A percentile compares a stretch with the other conserved stretches of the same genome.
These are phyloP conservation scores for Leucophora obtusa DNA, from an alignment of 2,888 invertebrate genomes.

Conservation along the genomic window DNA sequence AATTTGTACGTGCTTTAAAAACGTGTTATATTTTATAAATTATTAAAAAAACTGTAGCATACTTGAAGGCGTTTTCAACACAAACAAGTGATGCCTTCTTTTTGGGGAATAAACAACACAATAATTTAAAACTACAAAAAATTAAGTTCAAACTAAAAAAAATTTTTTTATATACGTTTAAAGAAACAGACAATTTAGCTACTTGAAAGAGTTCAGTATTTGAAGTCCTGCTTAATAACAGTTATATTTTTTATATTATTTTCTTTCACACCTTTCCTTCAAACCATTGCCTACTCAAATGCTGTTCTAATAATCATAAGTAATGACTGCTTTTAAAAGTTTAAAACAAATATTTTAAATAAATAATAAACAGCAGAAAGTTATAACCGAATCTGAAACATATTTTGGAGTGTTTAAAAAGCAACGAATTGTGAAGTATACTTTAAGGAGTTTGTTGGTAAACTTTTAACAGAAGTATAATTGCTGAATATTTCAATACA, in stretches of 20 bases:
- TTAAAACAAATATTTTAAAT: conserved; percentile 15
- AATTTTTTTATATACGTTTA: neutral
- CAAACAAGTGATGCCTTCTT: conserved; percentile 2
- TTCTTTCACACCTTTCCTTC: neutral
- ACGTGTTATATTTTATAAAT: conserved; percentile 29
- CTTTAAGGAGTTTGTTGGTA: neutral
- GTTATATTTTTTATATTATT: neutral
- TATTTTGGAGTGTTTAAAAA: conserved; percentile 18
- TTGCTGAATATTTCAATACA: too few relatives aligned
- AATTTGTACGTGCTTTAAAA: conserved; percentile 12
- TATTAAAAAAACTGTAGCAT: conserved; percentile 8
- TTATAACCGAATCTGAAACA: neutral
- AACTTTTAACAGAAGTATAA: too few relatives aligned
- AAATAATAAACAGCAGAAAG: neutral
- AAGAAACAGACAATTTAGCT: neutral
- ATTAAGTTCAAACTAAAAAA: too few relatives aligned
- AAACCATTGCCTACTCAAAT: neutral
- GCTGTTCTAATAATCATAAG: neutral
- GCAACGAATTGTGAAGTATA: neutral
- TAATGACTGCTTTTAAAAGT: conserved; percentile 8
- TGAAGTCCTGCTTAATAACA: neutral
- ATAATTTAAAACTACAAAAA: too few relatives aligned
- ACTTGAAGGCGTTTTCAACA: conserved; percentile 17
- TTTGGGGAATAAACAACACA: neutral
- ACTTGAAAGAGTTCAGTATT: neutral